Evolutionary conservation across 2,888 invertebrate genomes (phyloP), one percentile per base, ranked within the genome.

Genomic region (Parnassius glacialis): DNA sequence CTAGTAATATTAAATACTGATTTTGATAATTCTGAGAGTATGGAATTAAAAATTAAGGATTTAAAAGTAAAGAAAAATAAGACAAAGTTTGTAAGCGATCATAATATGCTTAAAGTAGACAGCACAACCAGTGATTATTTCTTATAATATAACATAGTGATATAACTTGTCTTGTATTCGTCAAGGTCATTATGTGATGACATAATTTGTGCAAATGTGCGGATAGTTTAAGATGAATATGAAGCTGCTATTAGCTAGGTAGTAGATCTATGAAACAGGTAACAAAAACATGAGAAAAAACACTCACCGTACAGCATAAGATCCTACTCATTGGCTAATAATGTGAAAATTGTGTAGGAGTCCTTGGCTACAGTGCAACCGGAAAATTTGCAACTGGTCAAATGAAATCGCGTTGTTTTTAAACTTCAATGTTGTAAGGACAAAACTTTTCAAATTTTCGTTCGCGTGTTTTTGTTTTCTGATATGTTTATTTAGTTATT

Each of bases 371-470:
- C 44, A 52, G 41, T 52, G 34, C n/a, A 52, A 56, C 52, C 52
- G 41, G 20, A 62, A 60, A 59, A 61, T 62, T 65, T 74, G 74
- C 82, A 84, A 77, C 79, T 82, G 81, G 68, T 69, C 65, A 80
- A 78, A 83, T 72, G 77, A 75, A 64, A 75, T 75, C 73, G 74
- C 73, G 69, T 45, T 20, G 45, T 47, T 51, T 57, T 34, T 48
- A 52, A 47, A 10, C 11, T 10, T 52, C 25, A 34, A 47, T 41
- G 25, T 48, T 52, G 20, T 16, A 13, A 42, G 42, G 52, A 52
- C 13, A 53, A 53, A 57, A 56, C 34, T 58, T 51, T 64, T 52
- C 61, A 64, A 68, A 65, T 67, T 68, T 71, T 67, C 56, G 64
- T 66, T 59, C 20, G 52, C 51, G 59, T 70, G 59, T 64, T 65